A percentile compares a stretch with the other conserved stretches of the same genome.
phyloP scores from a whole-genome alignment of 1,140 invertebrate species.

The Danaus plexippus region DNA sequence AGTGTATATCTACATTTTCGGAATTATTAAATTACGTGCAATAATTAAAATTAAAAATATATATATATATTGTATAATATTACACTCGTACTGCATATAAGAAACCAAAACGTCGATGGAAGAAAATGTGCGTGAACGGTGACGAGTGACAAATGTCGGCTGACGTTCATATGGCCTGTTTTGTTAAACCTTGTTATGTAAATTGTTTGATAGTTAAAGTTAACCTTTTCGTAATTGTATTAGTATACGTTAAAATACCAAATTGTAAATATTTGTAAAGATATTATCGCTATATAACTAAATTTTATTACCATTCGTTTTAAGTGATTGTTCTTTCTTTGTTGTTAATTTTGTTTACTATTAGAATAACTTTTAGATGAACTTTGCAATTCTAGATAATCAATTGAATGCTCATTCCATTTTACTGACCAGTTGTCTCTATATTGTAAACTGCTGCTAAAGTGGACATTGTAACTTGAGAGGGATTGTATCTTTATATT shows the following conservation, averaged over 20 bases:
- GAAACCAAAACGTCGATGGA: constrained; percentile 39
- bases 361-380: constrained; percentile 44
- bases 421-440: constrained; percentile 30
- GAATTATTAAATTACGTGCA: constrained; percentile 41
- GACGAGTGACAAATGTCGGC: constrained; percentile 34
- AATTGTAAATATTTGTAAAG: constrained; percentile 70
- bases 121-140: constrained; percentile 20
- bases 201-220: constrained; percentile 43
- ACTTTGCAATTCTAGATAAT: constrained; percentile 35
- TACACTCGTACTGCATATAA: constrained; percentile 54
- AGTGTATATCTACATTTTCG: constrained; percentile 19
- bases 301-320: constrained; percentile 70
- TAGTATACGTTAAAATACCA: constrained; percentile 69
- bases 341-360: constrained; percentile 68
- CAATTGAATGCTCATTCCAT: constrained; percentile 41
- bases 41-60: constrained; percentile 35
- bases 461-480: constrained; percentile 1
- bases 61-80: constrained; percentile 26
- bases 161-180: constrained; percentile 47
- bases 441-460: constrained; percentile 1
- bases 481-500: no score
- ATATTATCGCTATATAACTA: constrained; percentile 66
- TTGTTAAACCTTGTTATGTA: constrained; percentile 62
- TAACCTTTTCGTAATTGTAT: constrained; percentile 59
- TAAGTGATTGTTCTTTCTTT: constrained; percentile 67